Conservation (phyloP, 2,888 invertebrate genomes). For the Maniola hyperantus region DNA sequence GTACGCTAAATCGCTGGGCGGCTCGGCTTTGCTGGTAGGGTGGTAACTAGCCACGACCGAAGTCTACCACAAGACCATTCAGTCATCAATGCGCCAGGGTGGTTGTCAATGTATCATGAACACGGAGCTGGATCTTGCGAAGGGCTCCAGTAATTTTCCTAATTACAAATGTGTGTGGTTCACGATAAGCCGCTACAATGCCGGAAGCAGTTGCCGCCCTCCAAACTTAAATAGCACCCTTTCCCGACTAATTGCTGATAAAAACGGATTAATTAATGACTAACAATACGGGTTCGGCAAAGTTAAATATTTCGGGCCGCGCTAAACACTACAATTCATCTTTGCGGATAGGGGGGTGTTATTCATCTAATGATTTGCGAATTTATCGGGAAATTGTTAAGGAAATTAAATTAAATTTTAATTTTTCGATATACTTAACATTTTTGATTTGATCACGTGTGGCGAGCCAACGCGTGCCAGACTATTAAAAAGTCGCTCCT, state of each 20-base stretch:
- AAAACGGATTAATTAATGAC: constrained; percentile 4
- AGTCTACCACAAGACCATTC: too few species aligned
- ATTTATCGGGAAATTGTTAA: not conserved
- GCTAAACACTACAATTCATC: not conserved
- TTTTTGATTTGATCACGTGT: too few species aligned
- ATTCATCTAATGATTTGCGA: not conserved
- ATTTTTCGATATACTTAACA: too few species aligned
- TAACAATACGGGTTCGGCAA: not conserved
- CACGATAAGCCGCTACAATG: not conserved
- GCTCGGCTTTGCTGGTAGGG: too few species aligned
- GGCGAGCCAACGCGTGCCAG: too few species aligned
- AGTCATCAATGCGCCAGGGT: too few species aligned
- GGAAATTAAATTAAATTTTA: too few species aligned
- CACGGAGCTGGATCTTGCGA: not conserved
- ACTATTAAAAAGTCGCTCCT: too few species aligned
- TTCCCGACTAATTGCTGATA: constrained; percentile 6
- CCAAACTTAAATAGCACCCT: not conserved
- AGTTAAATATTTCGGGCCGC: not conserved
- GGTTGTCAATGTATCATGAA: not conserved
- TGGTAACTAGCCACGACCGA: too few species aligned
- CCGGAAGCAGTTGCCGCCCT: not conserved
- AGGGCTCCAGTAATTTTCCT: not conserved
- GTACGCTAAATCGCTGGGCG: too few species aligned
- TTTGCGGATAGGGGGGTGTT: not conserved
- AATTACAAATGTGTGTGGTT: not conserved